Percentiles rank a stretch among this genome's conserved stretches.
These are phyloP conservation scores for Malurus elegans DNA, from an alignment of 2,113 vertebrate species.

Conservation along the genomic window DNA sequence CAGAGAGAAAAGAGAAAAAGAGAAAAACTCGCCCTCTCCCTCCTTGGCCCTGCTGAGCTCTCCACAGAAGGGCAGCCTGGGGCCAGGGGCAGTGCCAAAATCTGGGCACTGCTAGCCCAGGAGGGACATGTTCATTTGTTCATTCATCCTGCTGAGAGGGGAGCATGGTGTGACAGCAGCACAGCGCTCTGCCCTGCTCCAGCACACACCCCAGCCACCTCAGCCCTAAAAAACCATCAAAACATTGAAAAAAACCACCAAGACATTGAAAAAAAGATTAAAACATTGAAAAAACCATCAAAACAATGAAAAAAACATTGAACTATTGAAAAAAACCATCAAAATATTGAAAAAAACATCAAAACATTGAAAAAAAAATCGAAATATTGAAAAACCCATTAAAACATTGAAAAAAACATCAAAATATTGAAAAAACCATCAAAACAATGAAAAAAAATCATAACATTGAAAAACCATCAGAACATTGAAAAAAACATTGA, in stretches of 20 bases:
- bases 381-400: too few species aligned
- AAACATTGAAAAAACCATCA: too few species aligned
- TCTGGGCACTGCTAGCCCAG: fast-evolving
- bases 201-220: background rate
- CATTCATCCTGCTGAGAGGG: background rate
- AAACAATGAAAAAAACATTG: too few species aligned
- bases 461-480: background rate
- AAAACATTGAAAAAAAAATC: background rate
- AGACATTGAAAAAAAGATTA: too few species aligned
- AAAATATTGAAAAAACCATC: too few species aligned
- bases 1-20: too few species aligned
- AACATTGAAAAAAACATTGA: too few species aligned
- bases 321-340: too few species aligned
- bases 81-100: fast-evolving
- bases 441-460: too few species aligned
- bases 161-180: background rate
- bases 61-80: background rate
- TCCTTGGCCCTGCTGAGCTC: background rate
- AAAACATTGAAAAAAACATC: too few species aligned
- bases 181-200: background rate
- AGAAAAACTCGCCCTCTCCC: fast-evolving
- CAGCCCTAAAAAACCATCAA: fast-evolving
- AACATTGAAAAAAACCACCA: too few species aligned
- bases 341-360: background rate
- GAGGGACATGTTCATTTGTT: fast-evolving